These are phyloP conservation scores for Drosophila mayaguana DNA, from an alignment of 2,888 invertebrate genomes.

Conservation along the genomic window DNA sequence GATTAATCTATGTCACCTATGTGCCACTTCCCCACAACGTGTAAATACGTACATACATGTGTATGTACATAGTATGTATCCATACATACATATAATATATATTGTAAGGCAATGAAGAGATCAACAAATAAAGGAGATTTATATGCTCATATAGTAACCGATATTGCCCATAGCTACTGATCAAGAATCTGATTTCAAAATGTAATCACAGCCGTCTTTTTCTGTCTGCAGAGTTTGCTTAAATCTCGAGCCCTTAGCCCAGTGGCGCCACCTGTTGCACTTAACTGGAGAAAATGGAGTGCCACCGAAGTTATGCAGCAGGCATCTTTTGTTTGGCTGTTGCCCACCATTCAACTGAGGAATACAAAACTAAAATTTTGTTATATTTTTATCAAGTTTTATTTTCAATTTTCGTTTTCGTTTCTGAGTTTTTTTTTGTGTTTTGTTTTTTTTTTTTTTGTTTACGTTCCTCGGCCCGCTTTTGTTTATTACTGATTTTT, in stretches of 20 bases:
- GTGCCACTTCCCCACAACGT: too few species aligned
- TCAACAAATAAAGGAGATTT: too few species aligned
- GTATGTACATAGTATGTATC: too few species aligned
- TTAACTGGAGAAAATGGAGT: background rate
- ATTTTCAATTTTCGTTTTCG: constrained; percentile 32
- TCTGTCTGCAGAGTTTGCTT: background rate
- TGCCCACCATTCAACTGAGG: background rate
- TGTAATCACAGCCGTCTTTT: background rate
- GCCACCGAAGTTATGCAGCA: background rate
- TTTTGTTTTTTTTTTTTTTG: constrained; percentile 17
- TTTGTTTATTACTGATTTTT: constrained; percentile 11
- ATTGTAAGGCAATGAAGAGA: too few species aligned
- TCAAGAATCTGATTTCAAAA: background rate
- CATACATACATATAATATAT: too few species aligned
- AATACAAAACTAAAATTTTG: constrained; percentile 11
- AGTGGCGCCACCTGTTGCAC: constrained; percentile 30
- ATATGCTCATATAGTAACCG: too few species aligned
- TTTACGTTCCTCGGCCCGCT: constrained; percentile 17
- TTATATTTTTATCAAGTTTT: constrained; percentile 29
- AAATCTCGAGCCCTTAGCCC: background rate
- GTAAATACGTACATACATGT: too few species aligned
- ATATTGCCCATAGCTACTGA: too few species aligned
- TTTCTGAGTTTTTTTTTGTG: constrained; percentile 15
- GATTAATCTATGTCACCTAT: too few species aligned
- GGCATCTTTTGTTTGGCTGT: constrained; percentile 1